Conservation (phyloP, 1,140 invertebrate genomes). For the Pomacea maculata region DNA sequence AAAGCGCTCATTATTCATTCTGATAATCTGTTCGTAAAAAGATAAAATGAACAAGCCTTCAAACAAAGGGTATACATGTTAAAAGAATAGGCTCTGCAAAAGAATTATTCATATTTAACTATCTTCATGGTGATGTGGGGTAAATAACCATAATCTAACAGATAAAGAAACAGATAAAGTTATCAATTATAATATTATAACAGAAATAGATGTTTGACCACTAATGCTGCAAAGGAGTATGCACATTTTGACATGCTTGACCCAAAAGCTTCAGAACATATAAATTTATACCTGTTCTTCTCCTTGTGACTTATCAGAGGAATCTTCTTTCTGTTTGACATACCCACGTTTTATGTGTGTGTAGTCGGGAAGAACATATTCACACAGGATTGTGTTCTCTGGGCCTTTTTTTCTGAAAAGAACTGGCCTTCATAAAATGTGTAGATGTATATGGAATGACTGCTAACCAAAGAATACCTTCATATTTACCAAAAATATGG, state of each 20-base stretch:
- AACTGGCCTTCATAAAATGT: not conserved
- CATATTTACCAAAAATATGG: no score
- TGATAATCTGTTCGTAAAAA: slow-evolving; percentile 74
- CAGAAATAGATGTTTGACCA: no score
- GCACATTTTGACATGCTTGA: no score
- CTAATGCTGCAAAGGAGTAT: no score
- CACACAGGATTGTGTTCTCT: slow-evolving; percentile 78
- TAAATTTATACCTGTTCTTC: slow-evolving; percentile 68
- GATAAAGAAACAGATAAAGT: no score
- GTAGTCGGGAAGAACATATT: slow-evolving; percentile 97
- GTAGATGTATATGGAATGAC: not conserved
- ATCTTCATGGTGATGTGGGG: no score
- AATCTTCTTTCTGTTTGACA: slow-evolving; percentile 66
- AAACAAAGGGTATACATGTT: not conserved
- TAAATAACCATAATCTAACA: no score
- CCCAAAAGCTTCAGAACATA: no score
- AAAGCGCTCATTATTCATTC: slow-evolving; percentile 87
- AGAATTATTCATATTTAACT: no score
- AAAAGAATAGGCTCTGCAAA: not conserved
- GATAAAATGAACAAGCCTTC: not conserved
- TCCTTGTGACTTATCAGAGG: slow-evolving; percentile 72
- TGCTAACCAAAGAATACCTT: no score
- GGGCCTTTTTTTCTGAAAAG: slow-evolving; percentile 67
- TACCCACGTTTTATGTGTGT: slow-evolving; percentile 85
- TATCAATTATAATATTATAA: no score